phyloP scores from a whole-genome alignment of 2,797 vertebrate species.

The Pseudocheirus occidentalis region DNA sequence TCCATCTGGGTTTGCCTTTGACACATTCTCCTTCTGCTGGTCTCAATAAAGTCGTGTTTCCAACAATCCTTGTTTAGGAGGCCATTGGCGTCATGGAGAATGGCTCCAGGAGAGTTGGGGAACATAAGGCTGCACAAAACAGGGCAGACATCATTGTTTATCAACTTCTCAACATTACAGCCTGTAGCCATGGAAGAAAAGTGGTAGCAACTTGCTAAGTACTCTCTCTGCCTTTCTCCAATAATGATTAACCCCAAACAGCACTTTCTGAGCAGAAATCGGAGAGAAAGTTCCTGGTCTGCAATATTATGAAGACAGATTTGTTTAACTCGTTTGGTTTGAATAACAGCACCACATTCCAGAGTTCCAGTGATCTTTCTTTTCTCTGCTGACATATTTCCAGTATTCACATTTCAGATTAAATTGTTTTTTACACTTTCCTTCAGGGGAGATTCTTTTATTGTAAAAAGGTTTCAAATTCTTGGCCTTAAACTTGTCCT shows the following conservation, averaged over 20 bases:
- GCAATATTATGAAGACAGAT: conserved; percentile 53
- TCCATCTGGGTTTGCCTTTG: not conserved
- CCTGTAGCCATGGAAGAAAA: conserved; percentile 70
- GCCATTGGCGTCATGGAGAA: not conserved
- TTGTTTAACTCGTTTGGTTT: conserved; percentile 53
- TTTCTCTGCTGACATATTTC: conserved; percentile 32
- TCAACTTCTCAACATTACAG: conserved; percentile 52
- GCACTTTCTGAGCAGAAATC: conserved; percentile 55
- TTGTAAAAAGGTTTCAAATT: conserved; percentile 11
- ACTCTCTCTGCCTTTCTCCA: not conserved
- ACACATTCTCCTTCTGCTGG: not conserved
- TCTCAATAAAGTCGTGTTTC: not conserved
- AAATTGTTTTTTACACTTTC: conserved; percentile 17
- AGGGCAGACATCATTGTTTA: conserved; percentile 43
- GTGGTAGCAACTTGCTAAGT: conserved; percentile 64
- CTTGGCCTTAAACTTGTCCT: not conserved
- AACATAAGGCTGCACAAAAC: conserved; percentile 41
- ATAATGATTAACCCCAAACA: conserved; percentile 56
- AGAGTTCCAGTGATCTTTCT: conserved; percentile 51
- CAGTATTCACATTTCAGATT: conserved; percentile 47
- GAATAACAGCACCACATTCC: conserved; percentile 40
- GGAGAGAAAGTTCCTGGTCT: conserved; percentile 41
- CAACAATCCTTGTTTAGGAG: conserved; percentile 29
- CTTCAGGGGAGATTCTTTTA: conserved; percentile 22
- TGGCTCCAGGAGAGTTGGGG: not conserved